Evolutionary conservation across 2,888 invertebrate species (phyloP).

Genomic region (Philereme transversata): DNA sequence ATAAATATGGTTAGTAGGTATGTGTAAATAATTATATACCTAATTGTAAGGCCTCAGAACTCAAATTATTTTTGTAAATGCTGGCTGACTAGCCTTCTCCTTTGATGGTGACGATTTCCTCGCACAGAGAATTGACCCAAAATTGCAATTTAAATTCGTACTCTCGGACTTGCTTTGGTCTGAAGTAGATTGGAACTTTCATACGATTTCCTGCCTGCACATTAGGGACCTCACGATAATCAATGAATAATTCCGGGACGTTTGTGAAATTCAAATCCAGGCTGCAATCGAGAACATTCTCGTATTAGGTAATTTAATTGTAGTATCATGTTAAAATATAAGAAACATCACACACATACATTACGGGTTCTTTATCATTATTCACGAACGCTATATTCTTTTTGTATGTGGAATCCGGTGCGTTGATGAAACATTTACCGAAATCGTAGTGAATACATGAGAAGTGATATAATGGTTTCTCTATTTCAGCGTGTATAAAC

Average conservation of each 20-base stretch:
- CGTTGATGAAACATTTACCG: slow-evolving; percentile 86
- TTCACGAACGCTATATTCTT: slow-evolving; percentile 65
- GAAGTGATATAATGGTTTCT: slow-evolving; percentile 84
- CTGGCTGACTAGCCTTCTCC: slow-evolving; percentile 77
- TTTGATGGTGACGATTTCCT: slow-evolving; percentile 74
- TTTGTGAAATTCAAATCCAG: slow-evolving; percentile 77
- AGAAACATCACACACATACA: slow-evolving; percentile 54
- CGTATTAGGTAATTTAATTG: neutral
- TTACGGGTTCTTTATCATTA: slow-evolving; percentile 61
- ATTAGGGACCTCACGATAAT: slow-evolving; percentile 62
- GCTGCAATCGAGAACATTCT: slow-evolving; percentile 57
- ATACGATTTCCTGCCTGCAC: slow-evolving; percentile 70
- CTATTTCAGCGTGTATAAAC: slow-evolving; percentile 82
- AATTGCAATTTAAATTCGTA: slow-evolving; percentile 82
- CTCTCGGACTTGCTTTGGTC: slow-evolving; percentile 76
- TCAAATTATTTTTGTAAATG: neutral
- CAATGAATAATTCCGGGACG: slow-evolving; percentile 77
- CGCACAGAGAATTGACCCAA: slow-evolving; percentile 80
- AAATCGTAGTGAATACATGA: slow-evolving; percentile 86
- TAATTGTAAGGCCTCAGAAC: too few relatives aligned
- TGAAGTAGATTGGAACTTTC: slow-evolving; percentile 80
- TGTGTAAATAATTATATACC: too few relatives aligned
- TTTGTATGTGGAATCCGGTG: slow-evolving; percentile 74
- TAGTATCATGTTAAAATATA: neutral
- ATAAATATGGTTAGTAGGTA: neutral